Percentiles rank a stretch among this genome's conserved stretches.
Conservation (phyloP, 2,113 vertebrate species). For the Mobula hypostoma region DNA sequence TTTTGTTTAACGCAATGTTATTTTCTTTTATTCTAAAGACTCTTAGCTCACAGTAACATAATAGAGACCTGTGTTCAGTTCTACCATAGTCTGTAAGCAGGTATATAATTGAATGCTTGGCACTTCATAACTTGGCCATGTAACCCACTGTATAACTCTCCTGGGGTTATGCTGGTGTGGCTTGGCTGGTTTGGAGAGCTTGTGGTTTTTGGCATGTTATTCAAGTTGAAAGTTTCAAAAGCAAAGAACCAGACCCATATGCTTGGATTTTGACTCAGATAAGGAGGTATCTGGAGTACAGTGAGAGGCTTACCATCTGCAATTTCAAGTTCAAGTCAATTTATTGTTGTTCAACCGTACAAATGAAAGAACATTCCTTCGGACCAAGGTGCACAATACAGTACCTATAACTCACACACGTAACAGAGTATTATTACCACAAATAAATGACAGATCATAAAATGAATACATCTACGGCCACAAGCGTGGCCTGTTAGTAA, state of each 20-base stretch:
- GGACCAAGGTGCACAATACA: too few species aligned
- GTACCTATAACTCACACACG: too few species aligned
- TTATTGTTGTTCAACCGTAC: too few species aligned
- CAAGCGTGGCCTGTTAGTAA: too few species aligned
- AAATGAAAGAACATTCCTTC: too few species aligned
- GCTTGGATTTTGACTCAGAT: too few species aligned
- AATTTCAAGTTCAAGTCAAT: too few species aligned
- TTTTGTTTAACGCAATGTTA: neutral
- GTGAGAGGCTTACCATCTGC: too few species aligned
- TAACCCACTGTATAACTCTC: neutral
- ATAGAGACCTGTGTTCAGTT: neutral
- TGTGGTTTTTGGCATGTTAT: constrained; percentile 1
- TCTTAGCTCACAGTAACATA: too few species aligned
- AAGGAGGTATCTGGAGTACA: neutral
- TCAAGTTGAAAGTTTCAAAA: neutral
- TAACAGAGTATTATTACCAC: too few species aligned
- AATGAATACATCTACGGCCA: too few species aligned
- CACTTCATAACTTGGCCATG: neutral
- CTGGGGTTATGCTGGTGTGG: neutral
- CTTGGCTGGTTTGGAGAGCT: neutral
- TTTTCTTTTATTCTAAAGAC: neutral
- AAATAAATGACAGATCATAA: too few species aligned
- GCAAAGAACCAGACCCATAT: neutral
- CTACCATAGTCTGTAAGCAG: neutral
- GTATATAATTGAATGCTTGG: neutral